Conservation (phyloP, 2,113 vertebrate genomes). For the Orycteropus afer region DNA sequence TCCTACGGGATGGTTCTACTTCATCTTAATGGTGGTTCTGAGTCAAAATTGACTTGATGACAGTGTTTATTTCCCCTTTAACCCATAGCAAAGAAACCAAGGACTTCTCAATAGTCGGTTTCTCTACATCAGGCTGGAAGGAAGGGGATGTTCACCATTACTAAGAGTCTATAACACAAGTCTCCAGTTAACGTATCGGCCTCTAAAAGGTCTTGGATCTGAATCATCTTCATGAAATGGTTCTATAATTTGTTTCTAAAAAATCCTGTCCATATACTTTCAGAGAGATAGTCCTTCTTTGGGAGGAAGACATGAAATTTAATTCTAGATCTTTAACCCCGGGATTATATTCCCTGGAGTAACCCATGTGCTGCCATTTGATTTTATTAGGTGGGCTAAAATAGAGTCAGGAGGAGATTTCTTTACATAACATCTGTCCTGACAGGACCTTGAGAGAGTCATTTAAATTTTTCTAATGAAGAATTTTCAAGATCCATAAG, state of each 20-base stretch:
- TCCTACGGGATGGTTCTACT: too few relatives aligned
- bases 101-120: not conserved
- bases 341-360: conserved; percentile 45
- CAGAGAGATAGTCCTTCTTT: conserved; percentile 20
- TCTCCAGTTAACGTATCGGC: conserved; percentile 39
- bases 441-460: not conserved
- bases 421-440: conserved; percentile 17
- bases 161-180: not conserved
- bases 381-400: conserved; percentile 65
- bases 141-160: not conserved
- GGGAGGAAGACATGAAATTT: conserved; percentile 56
- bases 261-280: conserved; percentile 38
- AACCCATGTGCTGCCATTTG: conserved; percentile 22
- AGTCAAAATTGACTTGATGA: too few relatives aligned
- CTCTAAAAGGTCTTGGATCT: conserved; percentile 64
- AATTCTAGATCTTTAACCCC: conserved; percentile 62
- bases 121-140: conserved; percentile 18
- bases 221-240: conserved; percentile 61
- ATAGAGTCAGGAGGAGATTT: conserved; percentile 52
- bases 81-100: not conserved
- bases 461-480: not conserved
- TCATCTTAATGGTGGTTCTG: too few relatives aligned
- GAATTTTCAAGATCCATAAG: not conserved
- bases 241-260: conserved; percentile 61
- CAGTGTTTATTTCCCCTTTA: too few relatives aligned